Base-by-base conservation (phyloP, 2,888 invertebrate genomes). In the Agrochola circellaris region DNA sequence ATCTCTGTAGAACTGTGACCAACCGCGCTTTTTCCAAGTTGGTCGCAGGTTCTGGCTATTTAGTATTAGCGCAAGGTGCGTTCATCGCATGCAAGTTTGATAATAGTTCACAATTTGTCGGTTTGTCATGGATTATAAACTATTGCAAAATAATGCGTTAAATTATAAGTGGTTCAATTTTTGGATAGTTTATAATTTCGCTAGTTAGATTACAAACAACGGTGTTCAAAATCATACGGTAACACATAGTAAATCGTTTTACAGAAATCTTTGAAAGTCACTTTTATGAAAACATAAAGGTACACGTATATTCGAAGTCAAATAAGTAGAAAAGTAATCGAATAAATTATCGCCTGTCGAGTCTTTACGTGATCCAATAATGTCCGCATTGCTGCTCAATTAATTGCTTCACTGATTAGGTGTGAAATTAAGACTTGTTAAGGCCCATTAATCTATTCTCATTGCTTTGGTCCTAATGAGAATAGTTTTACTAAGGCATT, bases 371-470 rank as follows among this genome's bases (percentile, higher is more conserved):
- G 54, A 30, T 75, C 38, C 17, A 60, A 26, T 34, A 69, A 42
- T 61, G 61, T 26, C 58, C 61, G 26, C 64, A 61, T 73, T 61
- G 30, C 48, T 48, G 20, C 34, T 11, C 13, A 15, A 26, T 68
- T 71, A 72, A 72, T 58, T 68, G 60, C 34, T 34, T 20, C 17
- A 38, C 54, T 67, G n/a, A 82, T 73, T 62, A 73, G 34, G 83
- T 82, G 85, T 85, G 56, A 85, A 82, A 73, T 82, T 76, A 77
- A 73, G 30, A 23, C 38, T 69, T 62, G 76, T 72, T 81, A 82
- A 66, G 68, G 45, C 23, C 51, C 45, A 58, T 69, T 72, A 38
- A 42, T 75, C 30, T 54, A 9, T 38, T 54, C 26, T 48, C 38
- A 51, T 26, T 45, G 5, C 51, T 26, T 56, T 51, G 68, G 30